Evolutionary conservation across 2,888 invertebrate species (phyloP).

Genomic region (Griposia aprilina): DNA sequence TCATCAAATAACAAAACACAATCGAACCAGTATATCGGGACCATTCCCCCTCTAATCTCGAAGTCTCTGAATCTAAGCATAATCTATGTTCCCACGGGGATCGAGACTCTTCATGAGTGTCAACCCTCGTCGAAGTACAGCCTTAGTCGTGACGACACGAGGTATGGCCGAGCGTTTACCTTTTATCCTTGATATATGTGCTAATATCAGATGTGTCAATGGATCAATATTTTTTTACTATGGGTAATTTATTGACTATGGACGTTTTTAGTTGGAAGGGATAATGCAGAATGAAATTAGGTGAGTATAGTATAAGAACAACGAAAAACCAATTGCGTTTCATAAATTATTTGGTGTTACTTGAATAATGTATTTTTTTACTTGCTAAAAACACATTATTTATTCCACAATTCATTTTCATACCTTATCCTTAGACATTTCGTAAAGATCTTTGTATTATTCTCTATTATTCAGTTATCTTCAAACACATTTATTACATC

Average conservation of each 20-base stretch:
- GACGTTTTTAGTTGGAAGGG: neutral
- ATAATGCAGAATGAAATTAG: neutral
- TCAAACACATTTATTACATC: slow-evolving; percentile 38
- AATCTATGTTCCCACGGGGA: slow-evolving; percentile 64
- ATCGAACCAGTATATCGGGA: slow-evolving; percentile 14
- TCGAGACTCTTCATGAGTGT: slow-evolving; percentile 68
- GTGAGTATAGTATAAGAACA: neutral
- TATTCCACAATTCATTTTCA: slow-evolving; percentile 15
- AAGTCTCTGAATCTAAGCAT: slow-evolving; percentile 56
- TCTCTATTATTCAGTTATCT: slow-evolving; percentile 21
- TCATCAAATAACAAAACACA: slow-evolving; percentile 30
- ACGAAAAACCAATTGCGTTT: neutral
- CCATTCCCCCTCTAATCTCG: slow-evolving; percentile 44
- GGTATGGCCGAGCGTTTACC: slow-evolving; percentile 53
- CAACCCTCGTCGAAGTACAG: slow-evolving; percentile 64
- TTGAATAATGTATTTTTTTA: neutral
- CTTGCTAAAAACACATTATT: neutral
- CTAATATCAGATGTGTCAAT: slow-evolving; percentile 56
- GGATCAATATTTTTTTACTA: slow-evolving; percentile 44
- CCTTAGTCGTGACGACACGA: slow-evolving; percentile 51
- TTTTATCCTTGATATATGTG: slow-evolving; percentile 58
- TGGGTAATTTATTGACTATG: neutral
- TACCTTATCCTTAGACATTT: neutral
- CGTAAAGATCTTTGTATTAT: slow-evolving; percentile 18
- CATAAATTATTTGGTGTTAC: neutral